Evolutionary conservation across 2,113 vertebrate species (phyloP).

Genomic region (Pedionomus torquatus): DNA sequence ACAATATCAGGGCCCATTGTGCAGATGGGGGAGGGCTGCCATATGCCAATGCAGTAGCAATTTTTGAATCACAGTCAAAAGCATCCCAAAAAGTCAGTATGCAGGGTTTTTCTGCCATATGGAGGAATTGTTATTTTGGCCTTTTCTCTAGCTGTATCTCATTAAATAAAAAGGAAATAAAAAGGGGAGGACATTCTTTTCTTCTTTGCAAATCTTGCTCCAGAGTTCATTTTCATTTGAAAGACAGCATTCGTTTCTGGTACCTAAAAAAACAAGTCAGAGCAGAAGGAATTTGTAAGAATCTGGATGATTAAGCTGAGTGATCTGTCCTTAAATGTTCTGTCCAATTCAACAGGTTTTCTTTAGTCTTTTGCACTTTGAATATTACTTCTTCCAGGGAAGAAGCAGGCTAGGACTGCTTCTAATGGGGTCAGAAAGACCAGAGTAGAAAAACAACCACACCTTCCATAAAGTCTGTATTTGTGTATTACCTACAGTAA

Average conservation of each 20-base stretch:
- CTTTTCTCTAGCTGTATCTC: slow-evolving; percentile 21
- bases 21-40: background rate
- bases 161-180: background rate
- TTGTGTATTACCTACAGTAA: background rate
- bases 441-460: background rate
- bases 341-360: background rate
- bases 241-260: background rate
- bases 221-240: background rate
- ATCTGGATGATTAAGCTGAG: background rate
- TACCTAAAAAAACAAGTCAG: background rate
- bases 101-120: slow-evolving; percentile 29
- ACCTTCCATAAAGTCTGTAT: background rate
- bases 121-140: background rate
- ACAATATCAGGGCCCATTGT: background rate
- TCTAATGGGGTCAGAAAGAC: background rate
- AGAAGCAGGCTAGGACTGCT: background rate
- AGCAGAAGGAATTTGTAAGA: background rate
- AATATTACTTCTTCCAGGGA: background rate
- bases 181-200: background rate
- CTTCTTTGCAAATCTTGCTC: background rate
- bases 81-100: background rate
- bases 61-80: background rate
- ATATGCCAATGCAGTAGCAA: background rate
- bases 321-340: background rate
- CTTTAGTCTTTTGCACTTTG: background rate